Percentiles rank a stretch among this genome's conserved stretches.
Conservation (phyloP, 2,888 invertebrate species). For the Eristalinus sepulchralis region DNA sequence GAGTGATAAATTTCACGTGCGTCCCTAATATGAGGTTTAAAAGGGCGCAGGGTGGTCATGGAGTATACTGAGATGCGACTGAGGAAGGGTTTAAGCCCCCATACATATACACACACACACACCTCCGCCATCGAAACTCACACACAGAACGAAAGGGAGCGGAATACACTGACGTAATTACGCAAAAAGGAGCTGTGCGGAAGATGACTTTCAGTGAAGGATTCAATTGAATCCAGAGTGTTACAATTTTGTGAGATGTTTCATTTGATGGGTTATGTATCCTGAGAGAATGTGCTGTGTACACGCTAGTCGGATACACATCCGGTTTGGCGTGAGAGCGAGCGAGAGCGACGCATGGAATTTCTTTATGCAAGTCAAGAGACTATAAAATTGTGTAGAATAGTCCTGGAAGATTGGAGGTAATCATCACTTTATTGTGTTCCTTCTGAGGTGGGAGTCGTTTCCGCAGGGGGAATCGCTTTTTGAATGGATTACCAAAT, state of each 20-base stretch:
- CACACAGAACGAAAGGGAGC: not conserved
- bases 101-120: not conserved
- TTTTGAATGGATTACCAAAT: not conserved
- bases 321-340: not conserved
- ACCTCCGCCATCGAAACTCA: no score
- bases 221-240: conserved; percentile 31
- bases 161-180: conserved; percentile 41
- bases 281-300: not conserved
- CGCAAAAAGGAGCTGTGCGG: conserved; percentile 14
- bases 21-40: conserved; percentile 31
- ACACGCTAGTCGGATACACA: not conserved
- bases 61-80: not conserved
- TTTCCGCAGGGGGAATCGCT: not conserved
- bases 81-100: conserved; percentile 30
- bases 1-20: conserved; percentile 65
- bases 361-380: not conserved
- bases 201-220: conserved; percentile 22
- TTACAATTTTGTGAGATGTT: conserved; percentile 17
- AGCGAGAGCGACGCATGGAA: not conserved
- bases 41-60: not conserved
- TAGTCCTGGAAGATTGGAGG: not conserved
- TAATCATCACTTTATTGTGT: conserved; percentile 17
- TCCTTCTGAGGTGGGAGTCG: not conserved
- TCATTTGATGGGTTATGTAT: conserved; percentile 28
- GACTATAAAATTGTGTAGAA: conserved; percentile 6